Percentiles rank a stretch among this genome's conserved stretches.
phyloP scores from a whole-genome alignment of 1,140 invertebrate species.

The Heliconius hewitsoni region DNA sequence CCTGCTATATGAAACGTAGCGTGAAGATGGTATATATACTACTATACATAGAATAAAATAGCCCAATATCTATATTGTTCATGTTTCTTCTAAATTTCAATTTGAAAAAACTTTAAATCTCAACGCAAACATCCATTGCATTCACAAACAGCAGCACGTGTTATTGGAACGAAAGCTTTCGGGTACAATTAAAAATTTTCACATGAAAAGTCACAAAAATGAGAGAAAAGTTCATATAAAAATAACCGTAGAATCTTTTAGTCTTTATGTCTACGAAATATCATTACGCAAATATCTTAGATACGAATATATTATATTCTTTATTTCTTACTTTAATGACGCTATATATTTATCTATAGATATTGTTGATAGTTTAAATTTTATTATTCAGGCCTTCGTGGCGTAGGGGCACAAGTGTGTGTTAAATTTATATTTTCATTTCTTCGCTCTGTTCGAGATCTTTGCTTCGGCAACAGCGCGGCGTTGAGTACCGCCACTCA shows the following conservation, averaged over 20 bases:
- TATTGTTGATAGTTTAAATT: too few species aligned
- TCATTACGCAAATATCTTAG: too few species aligned
- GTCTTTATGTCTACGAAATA: background rate
- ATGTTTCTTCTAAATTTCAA: background rate
- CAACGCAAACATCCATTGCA: conserved; percentile 5
- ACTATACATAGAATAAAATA: too few species aligned
- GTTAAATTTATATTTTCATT: too few species aligned
- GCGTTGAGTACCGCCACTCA: background rate
- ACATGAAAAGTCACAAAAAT: conserved; percentile 32
- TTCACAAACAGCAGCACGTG: conserved; percentile 6
- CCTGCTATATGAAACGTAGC: background rate
- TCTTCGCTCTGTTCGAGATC: too few species aligned
- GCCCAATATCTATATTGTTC: background rate
- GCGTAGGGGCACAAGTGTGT: background rate
- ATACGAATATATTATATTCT: too few species aligned
- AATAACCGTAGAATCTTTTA: conserved; percentile 8
- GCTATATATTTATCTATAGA: too few species aligned
- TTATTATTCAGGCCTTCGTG: too few species aligned
- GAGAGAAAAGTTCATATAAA: conserved; percentile 15
- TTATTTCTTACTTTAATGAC: too few species aligned
- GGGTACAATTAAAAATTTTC: conserved; percentile 38
- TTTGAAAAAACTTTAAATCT: background rate
- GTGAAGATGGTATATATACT: background rate
- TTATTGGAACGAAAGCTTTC: conserved; percentile 12
- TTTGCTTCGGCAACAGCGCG: background rate